phyloP scores from a whole-genome alignment of 1,140 invertebrate genomes.

The Colletes gigas region DNA sequence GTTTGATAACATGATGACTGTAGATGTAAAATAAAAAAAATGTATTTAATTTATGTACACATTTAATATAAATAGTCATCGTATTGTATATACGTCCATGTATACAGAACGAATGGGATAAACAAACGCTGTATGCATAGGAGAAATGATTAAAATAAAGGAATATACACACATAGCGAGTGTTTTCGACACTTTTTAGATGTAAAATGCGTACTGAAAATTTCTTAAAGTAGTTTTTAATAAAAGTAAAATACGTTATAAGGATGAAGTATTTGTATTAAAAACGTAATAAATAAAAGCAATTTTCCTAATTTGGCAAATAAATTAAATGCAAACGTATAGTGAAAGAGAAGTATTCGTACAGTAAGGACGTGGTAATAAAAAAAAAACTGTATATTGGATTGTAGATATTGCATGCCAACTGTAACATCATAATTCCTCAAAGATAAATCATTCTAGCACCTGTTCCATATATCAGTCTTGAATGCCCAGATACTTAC shows the following conservation, averaged over 20 bases:
- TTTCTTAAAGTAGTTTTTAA: background rate
- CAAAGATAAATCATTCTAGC: too few relatives aligned
- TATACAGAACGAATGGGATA: conserved; percentile 17
- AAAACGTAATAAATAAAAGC: background rate
- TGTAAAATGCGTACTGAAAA: background rate
- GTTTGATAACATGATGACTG: background rate
- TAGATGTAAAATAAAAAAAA: conserved; percentile 20
- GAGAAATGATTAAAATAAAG: conserved; percentile 23
- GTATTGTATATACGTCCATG: conserved; percentile 14
- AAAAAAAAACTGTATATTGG: too few relatives aligned
- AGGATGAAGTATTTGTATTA: background rate
- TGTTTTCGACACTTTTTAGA: background rate
- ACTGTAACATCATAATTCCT: too few relatives aligned
- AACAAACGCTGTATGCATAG: conserved; percentile 18
- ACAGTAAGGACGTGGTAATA: too few relatives aligned
- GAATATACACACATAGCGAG: background rate
- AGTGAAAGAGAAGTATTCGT: too few relatives aligned
- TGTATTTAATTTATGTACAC: conserved; percentile 2
- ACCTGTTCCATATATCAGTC: too few relatives aligned
- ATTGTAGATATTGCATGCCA: too few relatives aligned
- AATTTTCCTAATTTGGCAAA: background rate
- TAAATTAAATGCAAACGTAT: too few relatives aligned
- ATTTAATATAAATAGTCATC: background rate
- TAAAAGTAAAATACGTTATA: background rate
- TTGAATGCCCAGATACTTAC: too few relatives aligned